A percentile compares a stretch with the other conserved stretches of the same genome.
Evolutionary conservation across 2,113 vertebrate genomes (phyloP).

Genomic region (Pionites leucogaster): DNA sequence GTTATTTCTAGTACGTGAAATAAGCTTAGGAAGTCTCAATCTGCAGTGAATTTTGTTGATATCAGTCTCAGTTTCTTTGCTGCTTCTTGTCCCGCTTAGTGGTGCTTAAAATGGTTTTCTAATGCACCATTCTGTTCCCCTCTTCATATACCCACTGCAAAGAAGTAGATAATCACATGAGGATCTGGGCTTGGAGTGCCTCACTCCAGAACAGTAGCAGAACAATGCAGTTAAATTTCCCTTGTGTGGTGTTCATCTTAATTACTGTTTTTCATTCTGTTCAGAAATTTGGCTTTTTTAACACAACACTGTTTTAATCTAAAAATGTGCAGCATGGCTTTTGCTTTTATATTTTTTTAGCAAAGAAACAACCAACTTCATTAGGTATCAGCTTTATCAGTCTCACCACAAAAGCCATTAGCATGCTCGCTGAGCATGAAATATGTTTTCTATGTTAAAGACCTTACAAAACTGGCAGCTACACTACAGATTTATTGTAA

Average conservation of each 20-base stretch:
- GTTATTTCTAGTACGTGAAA: background rate
- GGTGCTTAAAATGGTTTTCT: background rate
- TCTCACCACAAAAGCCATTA: background rate
- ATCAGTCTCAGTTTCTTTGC: background rate
- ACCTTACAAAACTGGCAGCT: background rate
- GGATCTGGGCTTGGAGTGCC: background rate
- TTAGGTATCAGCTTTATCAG: background rate
- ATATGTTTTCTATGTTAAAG: background rate
- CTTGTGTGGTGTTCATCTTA: background rate
- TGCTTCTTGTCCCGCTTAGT: background rate
- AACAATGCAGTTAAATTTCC: background rate
- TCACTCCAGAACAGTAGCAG: background rate
- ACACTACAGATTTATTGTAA: background rate
- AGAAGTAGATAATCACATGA: background rate
- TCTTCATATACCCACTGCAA: rapidly evolving
- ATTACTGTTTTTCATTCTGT: background rate
- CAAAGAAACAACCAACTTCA: background rate
- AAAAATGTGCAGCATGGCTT: background rate
- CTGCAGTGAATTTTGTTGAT: background rate
- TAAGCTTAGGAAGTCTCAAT: background rate
- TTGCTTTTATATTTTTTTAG: background rate
- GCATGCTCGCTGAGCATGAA: background rate
- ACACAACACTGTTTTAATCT: background rate
- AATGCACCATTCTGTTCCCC: rapidly evolving
- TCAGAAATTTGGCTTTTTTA: background rate